Percentiles rank a stretch among this genome's conserved stretches.
These are phyloP conservation scores for Muscicapa striata DNA, from an alignment of 2,797 vertebrate genomes.

Conservation along the genomic window DNA sequence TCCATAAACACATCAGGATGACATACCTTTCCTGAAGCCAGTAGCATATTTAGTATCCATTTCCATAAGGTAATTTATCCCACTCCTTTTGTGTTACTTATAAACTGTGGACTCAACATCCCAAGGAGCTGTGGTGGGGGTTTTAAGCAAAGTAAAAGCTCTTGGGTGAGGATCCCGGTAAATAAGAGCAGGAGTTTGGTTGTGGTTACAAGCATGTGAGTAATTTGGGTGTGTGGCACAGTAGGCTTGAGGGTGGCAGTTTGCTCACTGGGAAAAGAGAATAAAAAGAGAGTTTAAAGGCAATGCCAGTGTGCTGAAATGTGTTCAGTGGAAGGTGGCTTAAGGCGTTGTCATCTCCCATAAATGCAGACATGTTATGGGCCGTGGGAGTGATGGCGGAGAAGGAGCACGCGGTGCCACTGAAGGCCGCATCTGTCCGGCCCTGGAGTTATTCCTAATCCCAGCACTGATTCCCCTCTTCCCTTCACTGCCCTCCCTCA, in stretches of 20 bases:
- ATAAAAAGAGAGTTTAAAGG: not conserved
- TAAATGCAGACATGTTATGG: accelerated
- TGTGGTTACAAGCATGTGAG: not conserved
- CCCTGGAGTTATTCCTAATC: not conserved
- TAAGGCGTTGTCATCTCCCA: not conserved
- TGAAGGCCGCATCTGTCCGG: not conserved
- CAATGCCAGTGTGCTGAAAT: not conserved
- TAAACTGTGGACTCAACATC: not conserved
- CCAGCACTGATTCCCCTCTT: not conserved
- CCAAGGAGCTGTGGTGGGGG: not conserved
- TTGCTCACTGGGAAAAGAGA: not conserved
- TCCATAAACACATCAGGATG: not conserved
- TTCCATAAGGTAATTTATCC: not conserved
- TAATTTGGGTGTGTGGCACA: not conserved
- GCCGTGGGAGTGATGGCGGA: not conserved
- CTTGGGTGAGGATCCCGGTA: not conserved
- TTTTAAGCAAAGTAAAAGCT: not conserved
- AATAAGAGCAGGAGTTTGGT: not conserved
- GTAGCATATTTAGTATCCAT: not conserved
- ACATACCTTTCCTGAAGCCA: not conserved
- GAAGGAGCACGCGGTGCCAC: not conserved
- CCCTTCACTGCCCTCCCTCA: not conserved
- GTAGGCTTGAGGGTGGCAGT: not conserved
- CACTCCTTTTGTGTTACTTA: not conserved
- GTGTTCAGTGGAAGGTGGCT: not conserved